phyloP scores from a whole-genome alignment of 2,797 vertebrate genomes.

The Hoplostethus atlanticus region DNA sequence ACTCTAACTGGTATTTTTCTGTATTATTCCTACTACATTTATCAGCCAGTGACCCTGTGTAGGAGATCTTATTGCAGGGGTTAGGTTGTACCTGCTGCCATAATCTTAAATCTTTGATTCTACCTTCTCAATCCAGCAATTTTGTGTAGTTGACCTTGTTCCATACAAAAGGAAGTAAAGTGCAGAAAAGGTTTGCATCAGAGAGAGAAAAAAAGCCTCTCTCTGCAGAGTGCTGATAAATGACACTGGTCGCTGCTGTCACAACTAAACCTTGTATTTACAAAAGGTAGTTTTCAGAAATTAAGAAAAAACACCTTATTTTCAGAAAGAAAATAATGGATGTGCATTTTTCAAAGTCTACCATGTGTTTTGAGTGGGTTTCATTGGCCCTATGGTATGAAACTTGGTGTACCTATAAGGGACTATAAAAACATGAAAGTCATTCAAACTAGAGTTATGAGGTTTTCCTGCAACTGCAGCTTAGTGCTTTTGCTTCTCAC shows the following conservation, averaged over 20 bases:
- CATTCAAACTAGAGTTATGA: background rate
- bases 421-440: background rate
- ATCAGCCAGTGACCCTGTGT: constrained; percentile 42
- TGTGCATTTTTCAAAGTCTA: constrained; percentile 2
- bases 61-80: constrained; percentile 21
- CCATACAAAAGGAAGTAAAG: constrained; percentile 32
- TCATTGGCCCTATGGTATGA: background rate
- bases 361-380: constrained; percentile 2
- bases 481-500: background rate
- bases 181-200: constrained; percentile 37
- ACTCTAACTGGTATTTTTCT: constrained; percentile 3
- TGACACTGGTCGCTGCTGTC: constrained; percentile 22
- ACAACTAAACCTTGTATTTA: constrained; percentile 29
- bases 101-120: constrained; percentile 31
- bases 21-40: constrained; percentile 32
- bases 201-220: constrained; percentile 21
- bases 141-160: constrained; percentile 60
- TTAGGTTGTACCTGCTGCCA: constrained; percentile 43
- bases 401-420: background rate
- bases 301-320: constrained; percentile 22
- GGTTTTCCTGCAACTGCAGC: background rate
- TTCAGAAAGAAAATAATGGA: constrained; percentile 16
- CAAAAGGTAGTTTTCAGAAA: constrained; percentile 16
- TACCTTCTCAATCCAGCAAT: constrained; percentile 42
- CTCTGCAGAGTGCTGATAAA: constrained; percentile 40